These are phyloP conservation scores for Danaus chrysippus DNA, from an alignment of 2,888 invertebrate genomes.

Conservation along the genomic window DNA sequence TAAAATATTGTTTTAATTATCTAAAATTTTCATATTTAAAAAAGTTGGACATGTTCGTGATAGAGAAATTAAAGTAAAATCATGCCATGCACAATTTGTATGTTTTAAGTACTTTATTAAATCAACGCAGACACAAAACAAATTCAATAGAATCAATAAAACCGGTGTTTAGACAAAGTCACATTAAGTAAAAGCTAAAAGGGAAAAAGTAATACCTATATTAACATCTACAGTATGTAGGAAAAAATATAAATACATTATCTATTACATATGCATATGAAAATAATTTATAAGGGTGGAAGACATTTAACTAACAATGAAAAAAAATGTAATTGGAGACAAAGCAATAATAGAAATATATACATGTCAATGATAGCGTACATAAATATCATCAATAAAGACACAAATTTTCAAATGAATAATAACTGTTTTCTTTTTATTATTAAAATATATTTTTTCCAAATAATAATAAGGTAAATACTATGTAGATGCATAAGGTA, in stretches of 20 bases:
- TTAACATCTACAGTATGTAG: constrained; percentile 20
- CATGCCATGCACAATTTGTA: constrained; percentile 24
- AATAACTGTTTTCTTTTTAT: constrained; percentile 1
- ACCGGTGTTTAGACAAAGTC: constrained; percentile 33
- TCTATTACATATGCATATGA: constrained; percentile 10
- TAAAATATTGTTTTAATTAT: too few species aligned
- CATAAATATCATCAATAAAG: not conserved
- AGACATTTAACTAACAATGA: constrained; percentile 25
- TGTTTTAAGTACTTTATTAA: constrained; percentile 42
- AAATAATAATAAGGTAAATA: constrained; percentile 3
- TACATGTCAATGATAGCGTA: not conserved
- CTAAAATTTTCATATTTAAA: too few species aligned
- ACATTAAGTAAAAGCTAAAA: constrained; percentile 27
- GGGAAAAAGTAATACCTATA: constrained; percentile 24
- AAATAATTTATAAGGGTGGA: constrained; percentile 20
- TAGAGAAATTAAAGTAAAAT: constrained; percentile 19
- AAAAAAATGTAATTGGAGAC: constrained; percentile 1
- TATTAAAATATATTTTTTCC: not conserved
- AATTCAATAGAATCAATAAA: constrained; percentile 40
- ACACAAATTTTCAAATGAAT: not conserved
- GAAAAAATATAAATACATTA: constrained; percentile 19
- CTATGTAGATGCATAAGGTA: not conserved
- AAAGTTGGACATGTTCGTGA: not conserved
- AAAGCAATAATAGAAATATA: not conserved
- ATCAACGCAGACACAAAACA: constrained; percentile 41